Percentiles rank a stretch among this genome's conserved stretches.
Evolutionary conservation across 2,888 invertebrate species (phyloP).

Genomic region (Octodonta nipae): DNA sequence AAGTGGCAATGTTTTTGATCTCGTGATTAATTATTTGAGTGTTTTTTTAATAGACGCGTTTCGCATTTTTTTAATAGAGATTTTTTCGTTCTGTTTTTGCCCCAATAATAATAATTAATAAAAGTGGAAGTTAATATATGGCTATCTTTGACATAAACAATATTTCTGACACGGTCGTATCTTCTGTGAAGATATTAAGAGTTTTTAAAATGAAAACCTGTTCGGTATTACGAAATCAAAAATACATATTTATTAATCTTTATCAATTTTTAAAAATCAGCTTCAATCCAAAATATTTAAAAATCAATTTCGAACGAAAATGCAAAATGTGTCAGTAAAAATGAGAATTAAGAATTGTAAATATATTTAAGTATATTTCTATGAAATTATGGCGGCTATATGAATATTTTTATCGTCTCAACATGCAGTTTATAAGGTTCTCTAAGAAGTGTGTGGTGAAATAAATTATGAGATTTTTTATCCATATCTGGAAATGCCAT

Average conservation of each 20-base stretch:
- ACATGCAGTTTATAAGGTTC: constrained; percentile 24
- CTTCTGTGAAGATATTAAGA: constrained; percentile 29
- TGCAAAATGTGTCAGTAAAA: constrained; percentile 31
- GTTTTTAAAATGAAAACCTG: constrained; percentile 12
- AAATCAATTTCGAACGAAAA: constrained; percentile 26
- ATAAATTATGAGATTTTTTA: constrained; percentile 30
- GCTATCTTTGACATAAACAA: constrained; percentile 13
- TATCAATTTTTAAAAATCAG: too few relatives aligned
- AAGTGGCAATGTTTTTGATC: constrained; percentile 36
- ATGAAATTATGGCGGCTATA: constrained; percentile 31
- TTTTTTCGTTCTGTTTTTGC: constrained; percentile 16
- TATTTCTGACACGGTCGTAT: constrained; percentile 17
- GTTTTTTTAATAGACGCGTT: constrained; percentile 15
- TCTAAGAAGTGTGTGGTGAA: constrained; percentile 30
- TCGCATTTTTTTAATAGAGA: constrained; percentile 18
- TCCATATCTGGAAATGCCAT: constrained; percentile 38
- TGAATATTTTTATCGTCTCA: constrained; percentile 30
- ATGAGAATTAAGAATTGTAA: constrained; percentile 25
- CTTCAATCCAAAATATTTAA: too few relatives aligned
- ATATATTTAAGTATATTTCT: constrained; percentile 31
- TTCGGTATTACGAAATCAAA: too few relatives aligned
- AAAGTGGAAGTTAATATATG: constrained; percentile 4
- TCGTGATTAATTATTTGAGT: constrained; percentile 24
- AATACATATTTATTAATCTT: too few relatives aligned
- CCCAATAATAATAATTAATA: constrained; percentile 8